These are phyloP conservation scores for Helleia helle DNA, from an alignment of 2,888 invertebrate species.

Conservation along the genomic window DNA sequence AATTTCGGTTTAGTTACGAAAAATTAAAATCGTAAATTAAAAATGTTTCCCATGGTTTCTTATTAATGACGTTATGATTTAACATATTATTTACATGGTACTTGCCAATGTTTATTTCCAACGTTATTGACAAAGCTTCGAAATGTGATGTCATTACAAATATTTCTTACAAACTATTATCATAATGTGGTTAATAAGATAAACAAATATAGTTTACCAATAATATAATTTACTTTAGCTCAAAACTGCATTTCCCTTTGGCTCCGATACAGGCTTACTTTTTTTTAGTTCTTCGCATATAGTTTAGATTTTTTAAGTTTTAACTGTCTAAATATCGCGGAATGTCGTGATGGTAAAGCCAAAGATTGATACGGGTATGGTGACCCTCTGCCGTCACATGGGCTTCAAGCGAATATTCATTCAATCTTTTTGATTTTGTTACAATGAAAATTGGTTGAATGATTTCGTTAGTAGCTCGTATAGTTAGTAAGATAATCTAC, in stretches of 20 bases:
- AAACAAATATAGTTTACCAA: background rate
- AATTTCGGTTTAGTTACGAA: no score
- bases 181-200: background rate
- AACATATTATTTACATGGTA: no score
- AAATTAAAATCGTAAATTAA: no score
- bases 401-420: conserved; percentile 43
- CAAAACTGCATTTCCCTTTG: conserved; percentile 40
- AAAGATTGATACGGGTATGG: conserved; percentile 74
- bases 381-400: conserved; percentile 74
- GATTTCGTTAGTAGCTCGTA: conserved; percentile 27
- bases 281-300: conserved; percentile 31
- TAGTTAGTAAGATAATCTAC: conserved; percentile 69
- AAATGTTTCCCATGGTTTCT: no score
- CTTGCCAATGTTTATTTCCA: no score
- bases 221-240: conserved; percentile 28
- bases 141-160: no score
- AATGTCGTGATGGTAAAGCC: conserved; percentile 73
- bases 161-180: no score
- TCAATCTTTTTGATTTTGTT: conserved; percentile 18
- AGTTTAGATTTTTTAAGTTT: conserved; percentile 38
- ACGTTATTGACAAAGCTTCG: no score
- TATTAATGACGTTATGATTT: no score
- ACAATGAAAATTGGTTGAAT: conserved; percentile 1
- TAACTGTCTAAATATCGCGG: conserved; percentile 60
- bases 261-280: conserved; percentile 39